A percentile compares a stretch with the other conserved stretches of the same genome.
phyloP scores from a whole-genome alignment of 2,797 vertebrate genomes.

The Betta splendens region DNA sequence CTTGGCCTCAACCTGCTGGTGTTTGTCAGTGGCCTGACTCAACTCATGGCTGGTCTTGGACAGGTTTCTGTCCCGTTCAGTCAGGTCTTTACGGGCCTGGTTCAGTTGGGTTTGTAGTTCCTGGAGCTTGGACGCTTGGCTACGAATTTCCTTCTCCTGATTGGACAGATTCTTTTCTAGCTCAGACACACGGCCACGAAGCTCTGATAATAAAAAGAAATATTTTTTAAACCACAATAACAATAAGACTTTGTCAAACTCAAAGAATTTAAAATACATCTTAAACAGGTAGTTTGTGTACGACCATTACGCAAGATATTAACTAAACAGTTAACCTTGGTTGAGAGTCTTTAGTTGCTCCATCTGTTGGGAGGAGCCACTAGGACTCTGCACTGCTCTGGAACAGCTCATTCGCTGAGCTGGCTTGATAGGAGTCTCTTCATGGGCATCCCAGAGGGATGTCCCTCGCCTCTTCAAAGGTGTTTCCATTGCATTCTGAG shows the following conservation, averaged over 20 bases:
- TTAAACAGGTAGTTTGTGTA: neutral
- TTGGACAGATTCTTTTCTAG: constrained; percentile 83
- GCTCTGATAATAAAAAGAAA: constrained; percentile 53
- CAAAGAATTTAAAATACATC: neutral
- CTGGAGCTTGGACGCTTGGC: constrained; percentile 80
- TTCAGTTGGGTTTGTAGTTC: constrained; percentile 86
- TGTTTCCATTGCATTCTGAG: constrained; percentile 77
- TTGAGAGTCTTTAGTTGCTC: constrained; percentile 86
- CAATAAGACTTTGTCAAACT: neutral
- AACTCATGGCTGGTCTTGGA: constrained; percentile 85
- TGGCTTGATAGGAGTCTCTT: constrained; percentile 79
- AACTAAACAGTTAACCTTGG: constrained; percentile 81
- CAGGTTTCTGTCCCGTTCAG: constrained; percentile 85
- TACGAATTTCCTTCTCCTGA: constrained; percentile 86
- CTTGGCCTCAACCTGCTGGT: constrained; percentile 84
- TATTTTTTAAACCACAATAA: too few species aligned
- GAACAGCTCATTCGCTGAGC: constrained; percentile 62
- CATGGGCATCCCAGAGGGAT: constrained; percentile 78
- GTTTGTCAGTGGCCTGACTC: constrained; percentile 76
- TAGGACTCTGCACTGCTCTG: constrained; percentile 59
- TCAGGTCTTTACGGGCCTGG: constrained; percentile 82
- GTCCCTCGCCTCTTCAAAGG: constrained; percentile 80
- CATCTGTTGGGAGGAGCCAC: constrained; percentile 72
- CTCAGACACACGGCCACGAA: constrained; percentile 77
- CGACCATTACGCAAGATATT: neutral